These are phyloP conservation scores for Malurus melanocephalus DNA, from an alignment of 2,113 vertebrate genomes.

Conservation along the genomic window DNA sequence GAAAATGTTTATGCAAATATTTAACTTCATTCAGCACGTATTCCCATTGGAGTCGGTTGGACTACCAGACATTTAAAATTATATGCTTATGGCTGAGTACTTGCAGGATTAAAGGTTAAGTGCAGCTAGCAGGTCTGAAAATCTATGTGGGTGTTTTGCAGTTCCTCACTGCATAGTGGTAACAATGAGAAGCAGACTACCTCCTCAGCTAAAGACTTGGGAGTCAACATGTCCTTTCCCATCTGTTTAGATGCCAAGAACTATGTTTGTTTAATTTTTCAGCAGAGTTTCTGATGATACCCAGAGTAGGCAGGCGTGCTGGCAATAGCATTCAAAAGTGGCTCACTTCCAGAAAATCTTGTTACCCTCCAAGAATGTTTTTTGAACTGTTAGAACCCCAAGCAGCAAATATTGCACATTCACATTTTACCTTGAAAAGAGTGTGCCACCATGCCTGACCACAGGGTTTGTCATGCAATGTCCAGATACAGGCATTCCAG, in stretches of 20 bases:
- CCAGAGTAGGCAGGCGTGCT: constrained; percentile 60
- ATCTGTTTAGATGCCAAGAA: constrained; percentile 64
- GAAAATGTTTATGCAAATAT: constrained; percentile 35
- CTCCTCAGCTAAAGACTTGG: constrained; percentile 52
- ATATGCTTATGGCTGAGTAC: constrained; percentile 47
- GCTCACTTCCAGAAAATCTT: constrained; percentile 48
- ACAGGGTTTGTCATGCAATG: not conserved
- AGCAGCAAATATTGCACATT: not conserved
- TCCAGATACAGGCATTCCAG: not conserved
- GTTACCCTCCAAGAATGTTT: constrained; percentile 44
- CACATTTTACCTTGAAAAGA: constrained; percentile 31
- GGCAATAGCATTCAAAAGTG: constrained; percentile 35
- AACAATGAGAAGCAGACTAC: constrained; percentile 59
- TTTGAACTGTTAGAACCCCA: constrained; percentile 19
- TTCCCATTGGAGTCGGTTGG: constrained; percentile 19
- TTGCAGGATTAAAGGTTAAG: constrained; percentile 65
- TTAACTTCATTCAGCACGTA: not conserved
- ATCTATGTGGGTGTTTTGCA: constrained; percentile 56
- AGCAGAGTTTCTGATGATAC: constrained; percentile 57
- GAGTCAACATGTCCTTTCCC: constrained; percentile 60
- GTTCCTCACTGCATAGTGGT: constrained; percentile 38
- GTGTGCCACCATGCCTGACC: not conserved
- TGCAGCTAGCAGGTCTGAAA: constrained; percentile 62
- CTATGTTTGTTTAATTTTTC: constrained; percentile 68
- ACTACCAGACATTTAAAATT: constrained; percentile 50